Conservation (phyloP, 2,888 invertebrate genomes). For the Drosophila putrida region DNA sequence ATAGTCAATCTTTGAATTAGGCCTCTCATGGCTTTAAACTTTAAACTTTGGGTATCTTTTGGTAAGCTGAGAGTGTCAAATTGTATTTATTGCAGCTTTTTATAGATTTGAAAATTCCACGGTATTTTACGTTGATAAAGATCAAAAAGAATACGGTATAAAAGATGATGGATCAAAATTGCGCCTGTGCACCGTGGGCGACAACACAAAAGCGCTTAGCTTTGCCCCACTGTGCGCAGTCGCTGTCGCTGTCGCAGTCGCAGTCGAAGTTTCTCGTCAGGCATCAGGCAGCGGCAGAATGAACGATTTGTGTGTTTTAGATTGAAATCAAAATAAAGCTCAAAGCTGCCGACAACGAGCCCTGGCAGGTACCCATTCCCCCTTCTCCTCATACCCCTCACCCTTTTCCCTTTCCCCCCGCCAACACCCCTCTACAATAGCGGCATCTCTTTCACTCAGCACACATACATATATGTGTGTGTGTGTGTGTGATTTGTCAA, state of each 20-base stretch:
- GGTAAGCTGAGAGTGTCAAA: too few relatives aligned
- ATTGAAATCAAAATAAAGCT: conserved; percentile 81
- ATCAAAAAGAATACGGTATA: too few relatives aligned
- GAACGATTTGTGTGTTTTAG: conserved; percentile 81
- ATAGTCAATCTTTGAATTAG: too few relatives aligned
- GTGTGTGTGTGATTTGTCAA: conserved; percentile 73
- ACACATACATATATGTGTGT: conserved; percentile 13
- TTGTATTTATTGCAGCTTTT: too few relatives aligned
- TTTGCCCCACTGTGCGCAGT: conserved; percentile 65
- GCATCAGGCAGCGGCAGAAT: conserved; percentile 61
- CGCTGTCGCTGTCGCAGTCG: conserved; percentile 19
- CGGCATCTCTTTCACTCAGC: conserved; percentile 53
- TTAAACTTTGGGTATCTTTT: too few relatives aligned
- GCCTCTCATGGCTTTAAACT: too few relatives aligned
- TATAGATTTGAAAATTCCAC: too few relatives aligned
- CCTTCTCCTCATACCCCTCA: neutral
- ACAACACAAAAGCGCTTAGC: conserved; percentile 1
- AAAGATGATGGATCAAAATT: neutral
- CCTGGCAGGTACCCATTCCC: conserved; percentile 55
- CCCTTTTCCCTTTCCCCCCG: neutral
- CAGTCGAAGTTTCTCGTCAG: conserved; percentile 45
- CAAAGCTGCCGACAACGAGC: conserved; percentile 67
- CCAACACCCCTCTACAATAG: conserved; percentile 25
- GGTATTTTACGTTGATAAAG: too few relatives aligned
- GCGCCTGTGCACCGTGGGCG: conserved; percentile 43